Percentiles rank a stretch among this genome's conserved stretches.
Conservation (phyloP, 2,113 vertebrate genomes). For the Tragelaphus scriptus region DNA sequence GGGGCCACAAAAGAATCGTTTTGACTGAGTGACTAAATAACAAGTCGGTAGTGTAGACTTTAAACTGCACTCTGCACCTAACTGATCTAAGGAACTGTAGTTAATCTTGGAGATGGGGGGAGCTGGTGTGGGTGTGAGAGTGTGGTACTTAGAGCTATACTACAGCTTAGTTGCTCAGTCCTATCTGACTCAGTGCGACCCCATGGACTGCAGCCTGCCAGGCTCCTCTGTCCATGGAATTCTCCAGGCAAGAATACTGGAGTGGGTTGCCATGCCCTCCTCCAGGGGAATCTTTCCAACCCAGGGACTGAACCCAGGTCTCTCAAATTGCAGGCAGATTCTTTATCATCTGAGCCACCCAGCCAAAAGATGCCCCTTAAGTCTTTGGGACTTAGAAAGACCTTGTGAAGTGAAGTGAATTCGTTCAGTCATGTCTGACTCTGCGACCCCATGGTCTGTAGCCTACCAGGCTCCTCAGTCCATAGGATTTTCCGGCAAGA, state of each 20-base stretch:
- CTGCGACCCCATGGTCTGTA: too few relatives aligned
- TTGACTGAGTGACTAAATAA: not conserved
- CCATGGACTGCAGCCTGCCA: fast-evolving
- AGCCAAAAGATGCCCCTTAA: not conserved
- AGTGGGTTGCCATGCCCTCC: not conserved
- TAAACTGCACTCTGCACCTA: not conserved
- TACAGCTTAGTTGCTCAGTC: fast-evolving
- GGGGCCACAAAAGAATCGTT: not conserved
- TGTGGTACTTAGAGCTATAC: fast-evolving
- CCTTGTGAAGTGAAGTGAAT: too few relatives aligned
- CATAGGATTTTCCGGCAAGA: too few relatives aligned
- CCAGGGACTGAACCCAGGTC: not conserved
- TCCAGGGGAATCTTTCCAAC: not conserved
- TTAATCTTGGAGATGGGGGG: not conserved
- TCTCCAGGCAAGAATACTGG: not conserved
- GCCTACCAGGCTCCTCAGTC: too few relatives aligned
- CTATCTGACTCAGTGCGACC: not conserved
- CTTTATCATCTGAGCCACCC: not conserved
- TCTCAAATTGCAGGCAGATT: not conserved
- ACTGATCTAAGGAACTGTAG: not conserved
- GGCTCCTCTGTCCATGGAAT: not conserved
- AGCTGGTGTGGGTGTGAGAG: not conserved
- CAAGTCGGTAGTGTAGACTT: not conserved
- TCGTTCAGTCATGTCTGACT: too few relatives aligned
- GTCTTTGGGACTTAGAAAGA: not conserved